Conservation (phyloP, 2,113 vertebrate genomes). For the Oenanthe oenanthe region DNA sequence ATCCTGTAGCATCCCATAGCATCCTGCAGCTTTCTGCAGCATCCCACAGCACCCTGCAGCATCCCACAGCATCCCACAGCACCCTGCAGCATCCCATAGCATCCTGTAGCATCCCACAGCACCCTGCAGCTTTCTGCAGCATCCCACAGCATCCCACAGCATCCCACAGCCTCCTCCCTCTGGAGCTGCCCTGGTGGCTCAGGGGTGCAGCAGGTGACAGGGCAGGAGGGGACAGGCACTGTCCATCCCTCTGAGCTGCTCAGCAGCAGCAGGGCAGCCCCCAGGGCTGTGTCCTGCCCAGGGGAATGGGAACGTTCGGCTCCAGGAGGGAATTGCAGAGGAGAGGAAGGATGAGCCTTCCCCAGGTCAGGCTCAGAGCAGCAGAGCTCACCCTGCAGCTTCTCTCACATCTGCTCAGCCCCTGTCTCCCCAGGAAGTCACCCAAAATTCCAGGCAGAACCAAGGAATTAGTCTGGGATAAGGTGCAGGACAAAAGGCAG, state of each 20-base stretch:
- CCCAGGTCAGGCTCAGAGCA: neutral
- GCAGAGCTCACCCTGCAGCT: neutral
- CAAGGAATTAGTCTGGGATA: neutral
- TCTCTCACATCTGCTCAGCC: neutral
- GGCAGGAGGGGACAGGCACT: neutral
- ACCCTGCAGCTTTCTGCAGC: no score
- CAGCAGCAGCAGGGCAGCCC: neutral
- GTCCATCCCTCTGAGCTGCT: neutral
- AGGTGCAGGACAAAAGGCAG: neutral
- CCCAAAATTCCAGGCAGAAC: neutral
- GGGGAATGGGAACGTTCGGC: fast-evolving
- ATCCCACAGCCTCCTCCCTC: no score
- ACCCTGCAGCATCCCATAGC: neutral
- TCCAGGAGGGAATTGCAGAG: neutral
- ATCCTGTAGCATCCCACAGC: fast-evolving
- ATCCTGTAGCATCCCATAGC: no score
- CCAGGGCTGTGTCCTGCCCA: neutral
- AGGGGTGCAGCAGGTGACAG: neutral
- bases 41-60: no score
- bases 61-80: no score
- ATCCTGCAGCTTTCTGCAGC: no score
- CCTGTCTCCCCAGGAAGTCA: fast-evolving
- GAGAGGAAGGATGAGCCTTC: fast-evolving
- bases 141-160: no score
- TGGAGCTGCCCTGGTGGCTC: neutral